Conservation (phyloP, 2,888 invertebrate species). For the Hydropsyche betteni region DNA sequence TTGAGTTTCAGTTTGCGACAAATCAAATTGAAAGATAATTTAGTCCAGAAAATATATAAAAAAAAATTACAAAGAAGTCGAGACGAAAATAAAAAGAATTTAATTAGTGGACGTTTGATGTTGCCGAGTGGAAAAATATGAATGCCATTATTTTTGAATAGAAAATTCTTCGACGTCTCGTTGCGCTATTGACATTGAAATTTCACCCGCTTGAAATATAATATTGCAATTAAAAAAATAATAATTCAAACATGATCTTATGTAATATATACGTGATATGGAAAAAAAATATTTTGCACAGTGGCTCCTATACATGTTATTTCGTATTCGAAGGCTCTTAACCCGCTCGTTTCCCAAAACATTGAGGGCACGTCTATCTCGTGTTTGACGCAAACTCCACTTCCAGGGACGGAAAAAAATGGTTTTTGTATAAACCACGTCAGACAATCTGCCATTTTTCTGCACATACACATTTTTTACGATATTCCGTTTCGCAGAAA, state of each 20-base stretch:
- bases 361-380: slow-evolving; percentile 27
- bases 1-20: too few relatives aligned
- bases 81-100: slow-evolving; percentile 4
- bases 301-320: not conserved
- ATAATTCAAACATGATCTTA: not conserved
- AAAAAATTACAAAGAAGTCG: not conserved
- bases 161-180: not conserved
- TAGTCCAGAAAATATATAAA: not conserved
- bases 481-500: slow-evolving; percentile 10
- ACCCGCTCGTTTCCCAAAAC: slow-evolving; percentile 10
- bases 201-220: not conserved
- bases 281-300: slow-evolving; percentile 7
- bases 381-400: slow-evolving; percentile 4
- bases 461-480: slow-evolving; percentile 4
- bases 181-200: not conserved
- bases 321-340: slow-evolving; percentile 19
- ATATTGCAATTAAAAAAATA: not conserved
- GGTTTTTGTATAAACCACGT: slow-evolving; percentile 22
- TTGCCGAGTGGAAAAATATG: slow-evolving; percentile 11
- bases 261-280: not conserved
- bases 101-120: slow-evolving; percentile 17
- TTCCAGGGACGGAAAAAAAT: not conserved
- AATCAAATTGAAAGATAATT: not conserved
- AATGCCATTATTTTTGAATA: not conserved
- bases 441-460: slow-evolving; percentile 27